Percentiles rank a stretch among this genome's conserved stretches.
phyloP scores from a whole-genome alignment of 2,113 vertebrate species.

The Aegithalos caudatus region DNA sequence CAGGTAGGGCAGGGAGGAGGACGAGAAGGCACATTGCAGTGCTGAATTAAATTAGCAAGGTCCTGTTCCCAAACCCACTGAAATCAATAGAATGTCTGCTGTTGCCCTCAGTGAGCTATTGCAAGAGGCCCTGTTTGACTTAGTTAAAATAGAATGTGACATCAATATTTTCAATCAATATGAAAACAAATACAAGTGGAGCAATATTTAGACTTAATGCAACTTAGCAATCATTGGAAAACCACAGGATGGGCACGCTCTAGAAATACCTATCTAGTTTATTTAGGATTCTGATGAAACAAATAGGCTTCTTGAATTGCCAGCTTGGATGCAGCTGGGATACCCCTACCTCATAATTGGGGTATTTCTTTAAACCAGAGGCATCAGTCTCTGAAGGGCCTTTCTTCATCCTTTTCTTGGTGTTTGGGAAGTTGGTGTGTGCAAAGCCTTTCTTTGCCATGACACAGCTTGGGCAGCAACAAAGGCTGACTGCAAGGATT shows the following conservation, averaged over 20 bases:
- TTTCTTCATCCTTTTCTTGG: not conserved
- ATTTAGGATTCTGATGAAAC: not conserved
- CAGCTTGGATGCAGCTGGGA: not conserved
- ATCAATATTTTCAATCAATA: not conserved
- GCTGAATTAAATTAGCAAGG: not conserved
- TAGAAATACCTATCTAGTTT: not conserved
- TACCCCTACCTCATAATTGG: not conserved
- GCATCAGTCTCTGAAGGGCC: not conserved
- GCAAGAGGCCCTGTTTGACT: not conserved
- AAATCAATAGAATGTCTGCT: not conserved
- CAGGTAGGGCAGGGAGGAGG: not conserved
- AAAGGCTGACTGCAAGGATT: not conserved
- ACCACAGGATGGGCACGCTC: not conserved
- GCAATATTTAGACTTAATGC: not conserved
- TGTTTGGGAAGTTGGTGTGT: not conserved
- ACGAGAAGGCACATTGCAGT: not conserved
- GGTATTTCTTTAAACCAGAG: not conserved
- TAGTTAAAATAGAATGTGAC: not conserved
- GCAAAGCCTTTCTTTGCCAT: not conserved
- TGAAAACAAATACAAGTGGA: not conserved
- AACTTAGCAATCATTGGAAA: not conserved
- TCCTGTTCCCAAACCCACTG: not conserved
- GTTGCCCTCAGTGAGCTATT: not conserved
- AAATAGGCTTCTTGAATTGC: not conserved
- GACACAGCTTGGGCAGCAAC: too few species aligned